Conservation (phyloP, 2,888 invertebrate genomes). For the Rotaria socialis region DNA sequence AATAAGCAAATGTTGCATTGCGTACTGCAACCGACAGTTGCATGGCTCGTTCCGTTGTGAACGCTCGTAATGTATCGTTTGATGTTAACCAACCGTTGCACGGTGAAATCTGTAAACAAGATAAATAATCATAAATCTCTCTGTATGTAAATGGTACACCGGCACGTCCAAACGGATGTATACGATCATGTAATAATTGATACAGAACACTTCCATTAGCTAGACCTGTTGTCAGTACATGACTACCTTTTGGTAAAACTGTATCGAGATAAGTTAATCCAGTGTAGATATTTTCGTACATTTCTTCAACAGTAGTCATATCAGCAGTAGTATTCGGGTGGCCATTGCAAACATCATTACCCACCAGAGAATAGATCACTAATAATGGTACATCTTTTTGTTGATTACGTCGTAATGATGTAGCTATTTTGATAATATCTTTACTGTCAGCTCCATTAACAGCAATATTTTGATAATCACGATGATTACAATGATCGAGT, state of each 20-base stretch:
- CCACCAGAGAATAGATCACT: conserved; percentile 60
- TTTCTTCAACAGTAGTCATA: conserved; percentile 60
- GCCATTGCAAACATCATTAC: conserved; percentile 63
- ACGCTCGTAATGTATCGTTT: conserved; percentile 51
- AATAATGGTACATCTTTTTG: conserved; percentile 60
- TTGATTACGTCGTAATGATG: conserved; percentile 54
- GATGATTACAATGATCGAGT: conserved; percentile 28
- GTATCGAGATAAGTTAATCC: conserved; percentile 54
- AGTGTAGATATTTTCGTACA: conserved; percentile 52
- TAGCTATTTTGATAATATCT: conserved; percentile 28
- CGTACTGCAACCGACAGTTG: conserved; percentile 51
- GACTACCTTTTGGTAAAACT: conserved; percentile 59
- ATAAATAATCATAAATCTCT: conserved; percentile 61
- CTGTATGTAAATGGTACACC: conserved; percentile 60
- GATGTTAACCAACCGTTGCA: conserved; percentile 62
- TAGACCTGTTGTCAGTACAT: conserved; percentile 61
- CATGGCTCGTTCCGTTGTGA: conserved; percentile 48
- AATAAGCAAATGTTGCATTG: conserved; percentile 49
- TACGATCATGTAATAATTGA: conserved; percentile 57
- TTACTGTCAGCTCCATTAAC: conserved; percentile 58
- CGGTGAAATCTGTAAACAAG: conserved; percentile 61
- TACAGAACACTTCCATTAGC: conserved; percentile 62
- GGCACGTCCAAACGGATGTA: conserved; percentile 61
- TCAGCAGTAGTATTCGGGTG: conserved; percentile 59
- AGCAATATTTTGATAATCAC: conserved; percentile 62